Evolutionary conservation across 2,797 vertebrate species (phyloP).

Genomic region (Hemibagrus guttatus): DNA sequence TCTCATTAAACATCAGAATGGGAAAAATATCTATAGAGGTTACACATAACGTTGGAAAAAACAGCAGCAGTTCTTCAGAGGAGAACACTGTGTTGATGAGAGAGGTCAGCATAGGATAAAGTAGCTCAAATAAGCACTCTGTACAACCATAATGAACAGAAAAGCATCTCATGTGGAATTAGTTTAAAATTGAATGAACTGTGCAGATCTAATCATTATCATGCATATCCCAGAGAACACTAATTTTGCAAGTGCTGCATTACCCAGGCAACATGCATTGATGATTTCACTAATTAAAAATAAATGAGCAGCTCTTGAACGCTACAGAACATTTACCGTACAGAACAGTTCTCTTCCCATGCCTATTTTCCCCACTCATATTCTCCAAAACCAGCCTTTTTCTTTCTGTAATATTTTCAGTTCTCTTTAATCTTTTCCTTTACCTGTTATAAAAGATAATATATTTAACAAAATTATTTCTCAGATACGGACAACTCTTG

Average conservation of each 20-base stretch:
- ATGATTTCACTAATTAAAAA: conserved; percentile 4
- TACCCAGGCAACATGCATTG: not conserved
- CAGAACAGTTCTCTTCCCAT: not conserved
- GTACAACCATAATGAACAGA: not conserved
- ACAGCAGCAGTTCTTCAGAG: not conserved
- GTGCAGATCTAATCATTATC: not conserved
- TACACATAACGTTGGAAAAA: not conserved
- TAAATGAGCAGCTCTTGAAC: not conserved
- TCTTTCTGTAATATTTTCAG: not conserved
- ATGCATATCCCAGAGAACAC: not conserved
- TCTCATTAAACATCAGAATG: not conserved
- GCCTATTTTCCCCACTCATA: not conserved
- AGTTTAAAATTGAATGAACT: not conserved
- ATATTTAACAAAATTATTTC: not conserved
- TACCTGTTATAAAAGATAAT: not conserved
- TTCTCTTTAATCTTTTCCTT: not conserved
- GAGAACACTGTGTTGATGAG: not conserved
- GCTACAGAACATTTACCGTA: no score
- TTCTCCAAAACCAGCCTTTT: not conserved
- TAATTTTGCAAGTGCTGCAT: not conserved
- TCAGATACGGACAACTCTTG: not conserved
- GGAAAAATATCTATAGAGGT: not conserved
- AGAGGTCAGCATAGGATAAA: not conserved
- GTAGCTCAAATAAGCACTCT: not conserved
- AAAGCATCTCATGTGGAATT: not conserved